Conservation (phyloP, 2,888 invertebrate species). For the Acanthosepion pharaonis region DNA sequence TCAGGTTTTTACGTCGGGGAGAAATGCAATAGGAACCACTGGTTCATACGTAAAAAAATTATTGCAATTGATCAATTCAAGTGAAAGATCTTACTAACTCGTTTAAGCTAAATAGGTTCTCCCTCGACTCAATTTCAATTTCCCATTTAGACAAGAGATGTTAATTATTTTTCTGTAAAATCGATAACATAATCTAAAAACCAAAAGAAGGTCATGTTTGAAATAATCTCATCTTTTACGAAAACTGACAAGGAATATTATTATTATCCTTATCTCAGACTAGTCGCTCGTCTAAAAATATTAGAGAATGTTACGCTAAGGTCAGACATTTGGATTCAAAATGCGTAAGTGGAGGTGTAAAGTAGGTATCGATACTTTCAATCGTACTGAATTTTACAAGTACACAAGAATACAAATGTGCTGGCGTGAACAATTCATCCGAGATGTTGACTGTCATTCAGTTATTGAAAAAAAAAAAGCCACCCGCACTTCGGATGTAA, state of each 20-base stretch:
- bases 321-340: background rate
- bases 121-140: background rate
- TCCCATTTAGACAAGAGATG: background rate
- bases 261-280: background rate
- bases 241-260: background rate
- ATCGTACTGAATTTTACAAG: background rate
- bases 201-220: background rate
- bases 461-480: background rate
- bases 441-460: background rate
- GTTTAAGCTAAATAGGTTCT: background rate
- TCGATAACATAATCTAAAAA: no score
- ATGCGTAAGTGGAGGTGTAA: background rate
- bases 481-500: background rate
- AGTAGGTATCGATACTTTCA: conserved; percentile 7
- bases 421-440: background rate
- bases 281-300: background rate
- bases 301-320: background rate
- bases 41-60: background rate
- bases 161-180: background rate
- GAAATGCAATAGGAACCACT: background rate
- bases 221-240: background rate
- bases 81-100: background rate
- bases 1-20: background rate
- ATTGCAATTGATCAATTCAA: background rate
- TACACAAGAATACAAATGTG: conserved; percentile 11